phyloP scores from a whole-genome alignment of 2,888 invertebrate species.

The Ischnus inquisitorius region DNA sequence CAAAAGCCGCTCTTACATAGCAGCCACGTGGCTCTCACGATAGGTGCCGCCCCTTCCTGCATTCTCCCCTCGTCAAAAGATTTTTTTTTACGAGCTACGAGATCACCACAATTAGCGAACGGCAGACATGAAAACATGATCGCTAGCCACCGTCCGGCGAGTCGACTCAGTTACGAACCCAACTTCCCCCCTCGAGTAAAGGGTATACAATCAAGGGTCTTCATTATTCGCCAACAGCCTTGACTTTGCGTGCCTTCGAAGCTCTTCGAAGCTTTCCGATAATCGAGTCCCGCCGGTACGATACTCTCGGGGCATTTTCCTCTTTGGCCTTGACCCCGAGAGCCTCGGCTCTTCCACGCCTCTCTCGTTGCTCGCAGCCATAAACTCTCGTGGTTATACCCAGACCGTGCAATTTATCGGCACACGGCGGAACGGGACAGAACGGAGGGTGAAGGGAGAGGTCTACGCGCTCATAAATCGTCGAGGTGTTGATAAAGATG shows the following conservation, averaged over 20 bases:
- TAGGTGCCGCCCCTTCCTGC: background rate
- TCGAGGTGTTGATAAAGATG: slow-evolving; percentile 66
- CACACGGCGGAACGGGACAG: slow-evolving; percentile 57
- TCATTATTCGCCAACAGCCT: background rate
- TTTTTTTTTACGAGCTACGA: slow-evolving; percentile 13
- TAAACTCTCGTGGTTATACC: slow-evolving; percentile 55
- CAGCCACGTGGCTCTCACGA: background rate
- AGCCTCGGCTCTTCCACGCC: slow-evolving; percentile 48
- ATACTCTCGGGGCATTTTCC: slow-evolving; percentile 27
- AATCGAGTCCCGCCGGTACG: slow-evolving; percentile 3
- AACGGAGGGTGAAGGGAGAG: slow-evolving; percentile 18
- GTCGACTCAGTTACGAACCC: too few species aligned
- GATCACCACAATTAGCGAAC: background rate
- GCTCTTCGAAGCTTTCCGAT: background rate
- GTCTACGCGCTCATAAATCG: slow-evolving; percentile 62
- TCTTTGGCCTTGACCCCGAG: slow-evolving; percentile 63
- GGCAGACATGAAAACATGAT: background rate
- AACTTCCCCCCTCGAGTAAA: background rate
- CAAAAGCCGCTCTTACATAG: background rate
- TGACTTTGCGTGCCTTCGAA: background rate
- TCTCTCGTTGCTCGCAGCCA: slow-evolving; percentile 56
- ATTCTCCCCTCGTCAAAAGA: background rate
- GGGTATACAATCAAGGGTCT: background rate
- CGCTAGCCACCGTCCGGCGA: background rate
- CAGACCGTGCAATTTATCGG: slow-evolving; percentile 61